Base-by-base conservation (phyloP, 2,113 vertebrate species). In the Vulpes lagopus region DNA sequence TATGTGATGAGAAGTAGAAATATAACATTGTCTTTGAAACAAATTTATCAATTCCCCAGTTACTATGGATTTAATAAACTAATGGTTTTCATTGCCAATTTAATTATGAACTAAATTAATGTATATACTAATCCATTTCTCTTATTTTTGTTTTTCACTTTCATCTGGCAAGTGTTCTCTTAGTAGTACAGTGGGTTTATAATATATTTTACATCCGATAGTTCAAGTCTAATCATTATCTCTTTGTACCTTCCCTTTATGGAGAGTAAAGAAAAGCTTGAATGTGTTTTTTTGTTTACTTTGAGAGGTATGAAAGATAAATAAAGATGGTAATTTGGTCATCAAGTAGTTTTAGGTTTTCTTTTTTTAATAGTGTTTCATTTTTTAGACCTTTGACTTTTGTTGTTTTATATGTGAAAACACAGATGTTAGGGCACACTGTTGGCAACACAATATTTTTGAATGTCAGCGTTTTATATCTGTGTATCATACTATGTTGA, bases 381-480 rank as follows among this genome's bases (percentile, higher is more conserved):
- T 76, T 1, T 22, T 76, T 71, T 59, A 78, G 12, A 76, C 53
- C 16, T 59, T 80, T 83, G 12, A 55, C 17, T 90, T 83, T 88
- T 71, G 4, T 93, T 71, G n/a, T 79, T 79, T 97, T 83, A 67
- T 14, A 23, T n/a, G 12, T 95, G 12, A 90, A 95, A 96, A 89
- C 11, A 69, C 12, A 51, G 2, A 53, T 59, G 27, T 71, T 91
- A 38, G 43, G 82, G 11, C 22, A 69, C 17, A 89, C 14, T 76
- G 43, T 74, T 27, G 10, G 30, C 1, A 83, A 55, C 32, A 60
- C 5, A 59, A 76, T 83, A 35, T 62, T 82, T 82, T 91, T 87
- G 0, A 91, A 60, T 51, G 9, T 4, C 27, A 23, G 16, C 76
- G 17, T 65, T 88, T 91, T 85, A n/a, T 38, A 82, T 78, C 78